These are phyloP conservation scores for Cephalotes varians DNA, from an alignment of 2,888 invertebrate genomes.

Conservation along the genomic window DNA sequence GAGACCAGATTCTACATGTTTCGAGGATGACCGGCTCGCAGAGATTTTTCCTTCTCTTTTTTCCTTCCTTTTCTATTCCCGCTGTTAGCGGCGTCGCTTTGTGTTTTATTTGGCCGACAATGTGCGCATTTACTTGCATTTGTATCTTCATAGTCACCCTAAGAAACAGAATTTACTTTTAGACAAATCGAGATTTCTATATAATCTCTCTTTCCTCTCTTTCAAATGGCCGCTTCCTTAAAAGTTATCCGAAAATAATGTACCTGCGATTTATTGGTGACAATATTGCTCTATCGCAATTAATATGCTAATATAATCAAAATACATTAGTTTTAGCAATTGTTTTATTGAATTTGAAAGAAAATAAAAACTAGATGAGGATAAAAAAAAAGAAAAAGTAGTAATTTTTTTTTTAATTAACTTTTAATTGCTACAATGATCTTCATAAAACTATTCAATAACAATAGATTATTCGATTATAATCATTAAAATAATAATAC, in stretches of 20 bases:
- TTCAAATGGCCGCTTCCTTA: neutral
- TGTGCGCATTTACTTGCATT: neutral
- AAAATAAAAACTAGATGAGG: neutral
- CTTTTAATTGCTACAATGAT: no score
- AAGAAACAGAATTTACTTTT: neutral
- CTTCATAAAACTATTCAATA: neutral
- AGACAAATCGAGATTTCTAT: neutral
- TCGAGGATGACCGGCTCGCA: constrained; percentile 69
- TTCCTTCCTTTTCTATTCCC: constrained; percentile 40
- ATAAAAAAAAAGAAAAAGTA: neutral
- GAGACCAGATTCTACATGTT: constrained; percentile 79
- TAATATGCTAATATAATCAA: neutral
- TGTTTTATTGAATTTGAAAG: neutral
- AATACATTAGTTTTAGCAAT: neutral
- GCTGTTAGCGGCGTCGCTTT: constrained; percentile 31
- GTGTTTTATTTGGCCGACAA: neutral
- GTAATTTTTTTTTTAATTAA: neutral
- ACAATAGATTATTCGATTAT: neutral
- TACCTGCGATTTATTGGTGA: neutral
- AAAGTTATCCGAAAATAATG: neutral
- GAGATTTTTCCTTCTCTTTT: constrained; percentile 55
- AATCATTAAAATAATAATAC: neutral
- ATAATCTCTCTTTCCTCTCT: neutral
- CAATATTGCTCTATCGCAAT: neutral
- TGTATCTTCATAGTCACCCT: neutral